Evolutionary conservation across 2,797 vertebrate genomes (phyloP), one percentile per base, ranked within the genome.

Genomic region (Cygnus olor): DNA sequence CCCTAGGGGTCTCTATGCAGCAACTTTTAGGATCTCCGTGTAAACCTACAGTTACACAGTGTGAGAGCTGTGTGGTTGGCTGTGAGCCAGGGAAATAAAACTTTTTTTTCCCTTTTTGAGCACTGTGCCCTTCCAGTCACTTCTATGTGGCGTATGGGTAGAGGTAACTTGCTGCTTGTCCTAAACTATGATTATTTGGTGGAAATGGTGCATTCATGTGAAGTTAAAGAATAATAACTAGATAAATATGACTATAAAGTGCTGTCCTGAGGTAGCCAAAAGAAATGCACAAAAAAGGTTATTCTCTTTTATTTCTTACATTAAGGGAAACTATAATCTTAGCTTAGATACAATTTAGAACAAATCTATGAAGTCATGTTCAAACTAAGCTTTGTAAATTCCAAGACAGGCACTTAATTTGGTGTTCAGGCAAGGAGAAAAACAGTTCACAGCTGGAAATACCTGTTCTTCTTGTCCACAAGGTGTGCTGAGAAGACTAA

Each of bases 351-450:
- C 84, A 92, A 87, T 89, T 84, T 30, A 88, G 83, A 81, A 56
- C 38, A 88, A 70, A 82, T 82, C 94, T 88, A 20, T 89, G 44
- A 79, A 87, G 78, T 82, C 40, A 27, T 92, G 82, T 92, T 85
- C 82, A 86, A 78, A 86, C 65, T 91, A 94, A 95, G 92, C 89
- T 91, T 96, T 95, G 80, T 94, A 92, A 90, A 94, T 95, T 90
- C 79, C 32, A 87, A 58, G 83, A 80, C 72, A 85, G 61, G 22
- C 51, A 76, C 76, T 91, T 93, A 86, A 84, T 93, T 96, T 57
- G 64, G 36, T 84, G 70, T 81, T 93, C 88, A 95, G 94, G 69
- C 85, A 90, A 76, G 91, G 93, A 85, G 94, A 73, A 96, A 89
- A 92, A 44, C 40, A 88, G 71, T 73, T 93, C 89, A 91, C 90